Evolutionary conservation across 1,140 invertebrate species (phyloP).

Genomic region (Drosophila sturtevanti): DNA sequence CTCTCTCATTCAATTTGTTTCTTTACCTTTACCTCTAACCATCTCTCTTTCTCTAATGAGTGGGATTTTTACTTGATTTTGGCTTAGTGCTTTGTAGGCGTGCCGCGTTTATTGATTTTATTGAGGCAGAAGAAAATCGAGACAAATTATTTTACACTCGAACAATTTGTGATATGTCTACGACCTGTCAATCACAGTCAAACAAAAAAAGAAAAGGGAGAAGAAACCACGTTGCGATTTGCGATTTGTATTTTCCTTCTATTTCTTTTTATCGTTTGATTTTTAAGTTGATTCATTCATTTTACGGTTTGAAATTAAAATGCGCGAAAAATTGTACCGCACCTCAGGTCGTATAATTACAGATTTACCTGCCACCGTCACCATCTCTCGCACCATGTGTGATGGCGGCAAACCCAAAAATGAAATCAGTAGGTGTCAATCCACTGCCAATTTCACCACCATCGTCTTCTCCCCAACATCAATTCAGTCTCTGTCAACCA

Average conservation of each 20-base stretch:
- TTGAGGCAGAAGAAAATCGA: slow-evolving; percentile 61
- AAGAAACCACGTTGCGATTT: slow-evolving; percentile 12
- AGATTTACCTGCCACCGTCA: slow-evolving; percentile 18
- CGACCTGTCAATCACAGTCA: slow-evolving; percentile 35
- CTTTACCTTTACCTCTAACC: too few relatives aligned
- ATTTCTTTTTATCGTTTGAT: slow-evolving; percentile 52
- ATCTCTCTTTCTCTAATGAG: slow-evolving; percentile 42
- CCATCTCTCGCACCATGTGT: slow-evolving; percentile 26
- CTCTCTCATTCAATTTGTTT: too few relatives aligned
- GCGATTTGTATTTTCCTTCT: background rate
- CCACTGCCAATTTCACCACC: slow-evolving; percentile 14
- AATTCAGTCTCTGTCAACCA: background rate
- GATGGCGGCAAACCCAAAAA: slow-evolving; percentile 26
- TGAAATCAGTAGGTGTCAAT: slow-evolving; percentile 60
- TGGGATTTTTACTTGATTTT: slow-evolving; percentile 23
- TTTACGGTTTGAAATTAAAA: slow-evolving; percentile 50
- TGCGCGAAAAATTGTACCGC: slow-evolving; percentile 31
- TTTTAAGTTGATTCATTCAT: slow-evolving; percentile 48
- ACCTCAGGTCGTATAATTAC: slow-evolving; percentile 55
- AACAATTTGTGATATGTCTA: slow-evolving; percentile 70
- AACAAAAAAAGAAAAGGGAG: background rate
- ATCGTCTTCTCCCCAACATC: background rate
- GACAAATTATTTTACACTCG: slow-evolving; percentile 76
- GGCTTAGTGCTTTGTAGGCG: slow-evolving; percentile 18
- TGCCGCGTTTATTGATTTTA: slow-evolving; percentile 54